phyloP scores from a whole-genome alignment of 2,113 vertebrate genomes.

The Carassius gibelio region DNA sequence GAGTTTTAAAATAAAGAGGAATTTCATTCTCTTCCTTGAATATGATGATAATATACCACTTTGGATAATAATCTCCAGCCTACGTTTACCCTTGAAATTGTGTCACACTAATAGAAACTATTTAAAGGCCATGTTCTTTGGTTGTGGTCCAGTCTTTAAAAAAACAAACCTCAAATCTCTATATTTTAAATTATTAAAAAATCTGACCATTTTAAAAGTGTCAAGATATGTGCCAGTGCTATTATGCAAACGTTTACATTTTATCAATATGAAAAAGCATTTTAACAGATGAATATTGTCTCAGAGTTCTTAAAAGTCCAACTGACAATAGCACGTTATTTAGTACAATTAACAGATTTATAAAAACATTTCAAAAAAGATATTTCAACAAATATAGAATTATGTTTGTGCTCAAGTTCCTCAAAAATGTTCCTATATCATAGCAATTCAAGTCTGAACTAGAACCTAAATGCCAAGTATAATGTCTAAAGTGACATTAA shows the following conservation, averaged over 20 bases:
- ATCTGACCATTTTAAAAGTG: not conserved
- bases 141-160: not conserved
- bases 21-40: slow-evolving; percentile 3
- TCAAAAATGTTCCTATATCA: no score
- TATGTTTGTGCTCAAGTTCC: no score
- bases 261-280: not conserved
- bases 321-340: no score
- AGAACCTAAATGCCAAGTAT: not conserved
- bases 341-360: no score
- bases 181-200: not conserved
- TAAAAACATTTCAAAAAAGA: no score
- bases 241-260: not conserved
- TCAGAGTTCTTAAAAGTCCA: not conserved
- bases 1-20: slow-evolving; percentile 7
- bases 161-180: not conserved
- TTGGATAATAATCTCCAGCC: slow-evolving; percentile 16
- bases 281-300: not conserved
- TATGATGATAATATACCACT: not conserved
- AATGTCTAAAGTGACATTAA: not conserved
- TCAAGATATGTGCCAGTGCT: not conserved
- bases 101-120: not conserved
- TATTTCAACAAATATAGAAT: no score
- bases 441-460: no score
- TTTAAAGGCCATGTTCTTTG: not conserved
- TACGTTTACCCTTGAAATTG: not conserved